phyloP scores from a whole-genome alignment of 2,113 vertebrate species.

The Neoarius graeffei region DNA sequence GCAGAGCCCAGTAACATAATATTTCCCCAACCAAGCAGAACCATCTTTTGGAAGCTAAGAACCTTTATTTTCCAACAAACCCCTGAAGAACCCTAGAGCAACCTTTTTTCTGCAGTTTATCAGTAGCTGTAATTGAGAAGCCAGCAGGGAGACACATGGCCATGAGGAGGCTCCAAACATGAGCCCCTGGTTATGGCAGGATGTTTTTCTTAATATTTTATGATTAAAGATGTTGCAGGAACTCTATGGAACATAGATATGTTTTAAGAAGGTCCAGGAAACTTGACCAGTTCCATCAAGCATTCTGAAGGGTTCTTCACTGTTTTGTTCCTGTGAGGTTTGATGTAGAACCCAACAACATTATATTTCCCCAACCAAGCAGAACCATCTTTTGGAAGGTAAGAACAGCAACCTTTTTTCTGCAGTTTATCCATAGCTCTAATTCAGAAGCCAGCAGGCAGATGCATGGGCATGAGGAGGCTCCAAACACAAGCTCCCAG shows the following conservation, averaged over 20 bases:
- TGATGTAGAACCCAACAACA: not conserved
- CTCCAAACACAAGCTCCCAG: not conserved
- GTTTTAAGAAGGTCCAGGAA: not conserved
- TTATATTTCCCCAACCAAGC: not conserved
- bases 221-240: not conserved
- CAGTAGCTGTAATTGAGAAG: constrained; percentile 64
- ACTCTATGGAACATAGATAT: not conserved
- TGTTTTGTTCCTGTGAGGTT: not conserved
- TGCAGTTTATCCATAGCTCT: constrained; percentile 68
- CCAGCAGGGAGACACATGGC: constrained; percentile 62
- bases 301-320: not conserved
- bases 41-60: not conserved
- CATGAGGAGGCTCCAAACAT: constrained; percentile 36
- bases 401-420: not conserved
- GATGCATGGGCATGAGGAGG: constrained; percentile 52
- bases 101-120: constrained; percentile 62
- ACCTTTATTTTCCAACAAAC: not conserved
- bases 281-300: not conserved
- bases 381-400: not conserved
- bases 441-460: constrained; percentile 65
- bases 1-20: not conserved
- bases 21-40: not conserved
- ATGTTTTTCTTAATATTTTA: not conserved
- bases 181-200: not conserved
- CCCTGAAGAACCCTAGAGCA: not conserved